Percentiles rank a stretch among this genome's conserved stretches.
Evolutionary conservation across 2,888 invertebrate species (phyloP).

Genomic region (Microctonus hyperodae): DNA sequence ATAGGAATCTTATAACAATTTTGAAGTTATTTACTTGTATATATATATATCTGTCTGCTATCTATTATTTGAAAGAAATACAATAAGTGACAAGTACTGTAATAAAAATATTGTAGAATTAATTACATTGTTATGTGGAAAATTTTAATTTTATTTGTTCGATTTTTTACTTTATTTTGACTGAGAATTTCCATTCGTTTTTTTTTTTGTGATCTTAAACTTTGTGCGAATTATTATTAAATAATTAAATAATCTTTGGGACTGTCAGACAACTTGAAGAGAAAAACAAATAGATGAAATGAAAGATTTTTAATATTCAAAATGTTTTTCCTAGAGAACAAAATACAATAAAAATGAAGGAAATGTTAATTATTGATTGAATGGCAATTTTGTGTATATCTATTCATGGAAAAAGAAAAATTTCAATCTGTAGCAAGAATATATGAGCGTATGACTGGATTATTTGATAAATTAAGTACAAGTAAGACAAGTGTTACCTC

Average conservation of each 20-base stretch:
- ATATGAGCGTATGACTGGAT: constrained; percentile 64
- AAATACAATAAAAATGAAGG: constrained; percentile 24
- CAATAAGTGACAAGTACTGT: constrained; percentile 16
- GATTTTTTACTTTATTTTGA: constrained; percentile 8
- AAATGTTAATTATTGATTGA: constrained; percentile 52
- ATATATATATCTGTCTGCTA: constrained; percentile 54
- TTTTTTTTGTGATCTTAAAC: constrained; percentile 19
- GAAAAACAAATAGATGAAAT: constrained; percentile 38
- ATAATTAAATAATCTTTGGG: constrained; percentile 50
- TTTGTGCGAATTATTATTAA: not conserved
- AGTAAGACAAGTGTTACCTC: constrained; percentile 65
- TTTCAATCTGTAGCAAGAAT: constrained; percentile 60
- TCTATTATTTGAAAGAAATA: constrained; percentile 46
- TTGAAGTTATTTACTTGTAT: constrained; percentile 47
- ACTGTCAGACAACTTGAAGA: constrained; percentile 52
- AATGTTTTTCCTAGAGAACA: constrained; percentile 23
- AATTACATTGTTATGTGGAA: not conserved
- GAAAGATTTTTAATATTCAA: constrained; percentile 51
- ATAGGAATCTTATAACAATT: not conserved
- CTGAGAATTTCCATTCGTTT: not conserved
- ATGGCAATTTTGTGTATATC: constrained; percentile 47
- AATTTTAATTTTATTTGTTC: constrained; percentile 27
- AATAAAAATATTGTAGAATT: constrained; percentile 17
- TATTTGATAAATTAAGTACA: constrained; percentile 65
- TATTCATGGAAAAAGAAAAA: constrained; percentile 35